Conservation (phyloP, 2,797 vertebrate species). For the Aphelocoma californica region DNA sequence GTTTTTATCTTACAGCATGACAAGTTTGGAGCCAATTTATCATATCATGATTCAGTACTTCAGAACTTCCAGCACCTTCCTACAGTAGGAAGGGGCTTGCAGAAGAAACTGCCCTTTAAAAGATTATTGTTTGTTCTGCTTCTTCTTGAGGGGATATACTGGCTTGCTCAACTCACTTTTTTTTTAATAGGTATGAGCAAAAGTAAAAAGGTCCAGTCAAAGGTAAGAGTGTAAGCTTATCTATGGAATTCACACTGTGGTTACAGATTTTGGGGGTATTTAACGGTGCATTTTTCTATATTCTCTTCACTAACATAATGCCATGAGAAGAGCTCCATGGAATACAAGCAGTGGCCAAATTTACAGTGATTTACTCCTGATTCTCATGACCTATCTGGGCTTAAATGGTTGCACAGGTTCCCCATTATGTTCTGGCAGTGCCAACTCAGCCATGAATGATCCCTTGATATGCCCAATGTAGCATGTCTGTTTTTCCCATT, state of each 20-base stretch:
- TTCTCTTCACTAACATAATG: neutral
- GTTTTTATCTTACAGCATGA: neutral
- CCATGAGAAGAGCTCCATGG: neutral
- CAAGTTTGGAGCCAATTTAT: neutral
- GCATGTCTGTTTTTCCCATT: neutral
- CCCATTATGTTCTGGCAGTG: neutral
- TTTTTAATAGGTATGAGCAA: neutral
- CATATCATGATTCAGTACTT: neutral
- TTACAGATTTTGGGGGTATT: neutral
- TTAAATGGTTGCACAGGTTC: neutral
- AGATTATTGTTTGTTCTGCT: neutral
- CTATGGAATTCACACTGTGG: neutral
- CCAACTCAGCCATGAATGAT: neutral
- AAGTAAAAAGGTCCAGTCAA: neutral
- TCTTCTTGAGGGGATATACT: neutral
- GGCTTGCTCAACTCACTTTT: neutral
- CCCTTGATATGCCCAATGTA: neutral
- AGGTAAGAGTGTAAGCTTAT: neutral
- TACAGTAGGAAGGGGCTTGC: neutral
- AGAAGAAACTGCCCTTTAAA: neutral
- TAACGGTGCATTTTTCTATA: neutral
- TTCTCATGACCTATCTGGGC: neutral
- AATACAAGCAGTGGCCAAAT: neutral
- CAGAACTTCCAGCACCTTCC: neutral
- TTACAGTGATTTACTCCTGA: neutral